Evolutionary conservation across 2,888 invertebrate genomes (phyloP), one percentile per base, ranked within the genome.

Genomic region (Epirrita christyi): DNA sequence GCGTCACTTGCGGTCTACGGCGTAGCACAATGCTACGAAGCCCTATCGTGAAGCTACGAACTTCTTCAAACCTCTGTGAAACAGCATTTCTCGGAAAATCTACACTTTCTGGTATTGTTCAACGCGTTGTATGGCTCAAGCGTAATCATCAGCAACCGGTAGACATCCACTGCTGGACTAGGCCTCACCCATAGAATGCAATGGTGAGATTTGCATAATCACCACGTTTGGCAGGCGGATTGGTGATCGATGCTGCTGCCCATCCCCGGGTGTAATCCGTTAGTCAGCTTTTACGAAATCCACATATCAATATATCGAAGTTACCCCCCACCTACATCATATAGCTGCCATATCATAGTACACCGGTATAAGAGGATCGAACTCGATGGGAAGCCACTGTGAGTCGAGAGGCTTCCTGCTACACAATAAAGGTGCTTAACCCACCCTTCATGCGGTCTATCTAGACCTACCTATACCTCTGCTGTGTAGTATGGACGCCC

Each of bases 11-110:
- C 47, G 55, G 55, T 55, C 43, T 55, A 55, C 68, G 75, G 62
- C 76, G 80, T 80, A 78, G 80, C 78, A 71, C 70, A 73, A 70
- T 74, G 62, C 62, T 63, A 63, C 64, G 64, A 59, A 53, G 53
- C 43, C 60, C 63, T 66, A 61, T 59, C 62, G 53, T 28, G 41
- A 49, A 43, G 49, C 64, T 64, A 61, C 59, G 50, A 58, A 59
- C 41, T 62, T 44, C 40, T 15, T 15, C 37, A 37, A 32, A 57
- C 34, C 41, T 45, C 37, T 27, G 45, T 9, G 8, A 29, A 9
- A 10, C 14, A 34, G 43, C 34, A 34, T 43, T 37, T 46, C 37
- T 11, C 11, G 11, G 11, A n/a, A 37, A 46, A 34, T 34, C 15
- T 27, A 37, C 46, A 11, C 15, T 32, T 13, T 10, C 14, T 8